Percentiles rank a stretch among this genome's conserved stretches.
Conservation (phyloP, 1,140 invertebrate genomes). For the Thalassaphorura encarpata region DNA sequence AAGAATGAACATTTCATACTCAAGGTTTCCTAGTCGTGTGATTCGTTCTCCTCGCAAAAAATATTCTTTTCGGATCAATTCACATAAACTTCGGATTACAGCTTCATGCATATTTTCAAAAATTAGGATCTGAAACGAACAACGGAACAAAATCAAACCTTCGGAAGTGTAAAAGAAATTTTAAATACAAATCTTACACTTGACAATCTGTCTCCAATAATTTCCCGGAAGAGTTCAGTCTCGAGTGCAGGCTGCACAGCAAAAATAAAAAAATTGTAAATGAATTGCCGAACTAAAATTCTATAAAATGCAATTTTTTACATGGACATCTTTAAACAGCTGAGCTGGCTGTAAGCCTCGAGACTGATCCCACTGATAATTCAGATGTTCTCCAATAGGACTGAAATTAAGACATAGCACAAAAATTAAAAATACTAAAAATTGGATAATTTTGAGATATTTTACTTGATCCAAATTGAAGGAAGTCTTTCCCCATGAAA, state of each 20-base stretch:
- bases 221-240: slow-evolving; percentile 18
- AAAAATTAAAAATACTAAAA: not conserved
- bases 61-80: slow-evolving; percentile 7
- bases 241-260: slow-evolving; percentile 22
- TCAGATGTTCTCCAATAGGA: slow-evolving; percentile 11
- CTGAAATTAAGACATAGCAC: slow-evolving; percentile 5
- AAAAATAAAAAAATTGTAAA: too few relatives aligned
- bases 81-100: slow-evolving; percentile 12
- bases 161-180: too few relatives aligned
- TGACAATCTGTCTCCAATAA: slow-evolving; percentile 16
- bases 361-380: slow-evolving; percentile 12
- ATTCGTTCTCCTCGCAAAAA: slow-evolving; percentile 12
- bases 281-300: too few relatives aligned
- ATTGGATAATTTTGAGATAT: not conserved
- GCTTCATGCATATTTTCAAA: slow-evolving; percentile 8
- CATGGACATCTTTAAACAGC: slow-evolving; percentile 21
- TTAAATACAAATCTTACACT: too few relatives aligned
- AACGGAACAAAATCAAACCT: too few relatives aligned
- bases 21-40: slow-evolving; percentile 12
- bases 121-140: too few relatives aligned
- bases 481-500: slow-evolving; percentile 15
- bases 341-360: slow-evolving; percentile 19
- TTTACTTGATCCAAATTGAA: slow-evolving; percentile 10
- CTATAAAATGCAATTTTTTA: too few relatives aligned
- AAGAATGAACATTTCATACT: slow-evolving; percentile 17